Percentiles rank a stretch among this genome's conserved stretches.
These are phyloP conservation scores for Anomalospiza imberbis DNA, from an alignment of 2,797 vertebrate species.

Conservation along the genomic window DNA sequence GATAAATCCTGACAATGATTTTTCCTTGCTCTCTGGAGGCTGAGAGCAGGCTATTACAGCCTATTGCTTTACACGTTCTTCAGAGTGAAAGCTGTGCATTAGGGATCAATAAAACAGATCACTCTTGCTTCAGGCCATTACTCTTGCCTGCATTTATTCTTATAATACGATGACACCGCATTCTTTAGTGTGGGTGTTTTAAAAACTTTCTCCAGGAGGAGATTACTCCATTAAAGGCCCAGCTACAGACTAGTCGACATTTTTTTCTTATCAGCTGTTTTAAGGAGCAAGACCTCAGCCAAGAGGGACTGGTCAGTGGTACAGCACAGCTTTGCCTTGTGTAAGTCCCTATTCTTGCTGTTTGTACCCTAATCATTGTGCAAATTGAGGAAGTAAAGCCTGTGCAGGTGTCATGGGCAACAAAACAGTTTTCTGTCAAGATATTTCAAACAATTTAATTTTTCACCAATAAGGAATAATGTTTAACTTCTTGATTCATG, in stretches of 20 bases:
- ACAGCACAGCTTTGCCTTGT: background rate
- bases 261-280: background rate
- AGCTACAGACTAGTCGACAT: background rate
- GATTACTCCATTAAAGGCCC: background rate
- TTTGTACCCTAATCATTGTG: background rate
- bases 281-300: background rate
- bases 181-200: background rate
- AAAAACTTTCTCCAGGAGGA: constrained; percentile 29
- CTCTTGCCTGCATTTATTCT: constrained; percentile 51
- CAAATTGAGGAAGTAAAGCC: background rate
- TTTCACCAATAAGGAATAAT: background rate
- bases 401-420: background rate
- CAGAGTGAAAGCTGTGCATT: constrained; percentile 49
- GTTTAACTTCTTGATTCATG: background rate
- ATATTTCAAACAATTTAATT: background rate
- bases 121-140: constrained; percentile 59
- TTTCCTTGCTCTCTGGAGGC: constrained; percentile 33
- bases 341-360: background rate
- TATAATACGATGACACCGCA: constrained; percentile 44
- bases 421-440: background rate
- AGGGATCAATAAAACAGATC: constrained; percentile 65
- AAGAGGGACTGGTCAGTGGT: background rate
- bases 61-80: constrained; percentile 28
- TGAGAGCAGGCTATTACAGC: constrained; percentile 46
- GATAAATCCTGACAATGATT: constrained; percentile 64